Evolutionary conservation across 2,888 invertebrate species (phyloP), one percentile per base, ranked within the genome.

Genomic region (Xanthostigma xanthostigma): DNA sequence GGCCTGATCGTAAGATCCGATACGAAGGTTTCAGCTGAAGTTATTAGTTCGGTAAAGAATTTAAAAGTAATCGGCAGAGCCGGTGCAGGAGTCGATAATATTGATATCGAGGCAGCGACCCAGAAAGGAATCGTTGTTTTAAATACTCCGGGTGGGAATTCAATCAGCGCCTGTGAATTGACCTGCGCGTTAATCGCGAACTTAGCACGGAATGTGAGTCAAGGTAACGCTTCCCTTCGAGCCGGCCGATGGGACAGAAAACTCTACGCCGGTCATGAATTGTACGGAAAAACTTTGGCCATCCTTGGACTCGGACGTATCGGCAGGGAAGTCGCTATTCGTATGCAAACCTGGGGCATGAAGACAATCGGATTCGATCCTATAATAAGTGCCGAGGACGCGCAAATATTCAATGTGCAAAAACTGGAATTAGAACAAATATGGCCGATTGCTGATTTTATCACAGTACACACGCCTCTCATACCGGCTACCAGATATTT

Each of bases 1-100:
- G 94, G 83, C 0, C 71, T 95, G 54, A 88, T 96, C 55, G 94
- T 96, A 1, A 78, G 96, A 13, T 95, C 95, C 6, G 94, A 94
- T 50, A 90, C 95, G 0, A 92, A 92, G 74, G 93, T 96, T 48
- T 92, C 92, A 2, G 79, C 80, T 48, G 88, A 90, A 54, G 81
- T 97, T 34, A 74, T 97, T 52, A 75, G 78, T 48, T 82, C 82
- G 1, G 86, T 81, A 2, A 72, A 73, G 2, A 79, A 77, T 48
- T 71, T 97, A 41, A 87, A 88, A 68, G 84, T 92, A 13, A 85
- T 97, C 40, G 96, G 93, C 11, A 78, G 97, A 41, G 97, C 97
- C n/a, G 97, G 97, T 8, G 96, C 95, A 2, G 98, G 98, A 4
- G 92, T 96, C 5, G 98, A 98, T 70, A 98, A 97, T 68, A 96